A percentile compares a stretch with the other conserved stretches of the same genome.
Evolutionary conservation across 2,888 invertebrate species (phyloP).

Genomic region (Escarpia spicata): DNA sequence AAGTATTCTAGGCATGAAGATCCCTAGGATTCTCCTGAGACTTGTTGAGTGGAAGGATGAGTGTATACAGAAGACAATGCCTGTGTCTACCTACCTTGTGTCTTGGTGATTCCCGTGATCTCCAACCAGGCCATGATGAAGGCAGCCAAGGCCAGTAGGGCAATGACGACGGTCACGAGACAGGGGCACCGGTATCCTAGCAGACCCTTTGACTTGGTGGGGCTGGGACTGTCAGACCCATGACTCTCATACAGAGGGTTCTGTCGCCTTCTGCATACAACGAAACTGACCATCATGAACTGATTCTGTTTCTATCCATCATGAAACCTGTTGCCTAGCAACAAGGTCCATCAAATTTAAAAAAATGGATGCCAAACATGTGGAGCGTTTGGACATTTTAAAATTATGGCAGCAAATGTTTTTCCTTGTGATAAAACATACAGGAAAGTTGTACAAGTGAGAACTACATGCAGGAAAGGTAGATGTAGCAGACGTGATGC

Average conservation of each 20-base stretch:
- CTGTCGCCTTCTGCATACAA: neutral
- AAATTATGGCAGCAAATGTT: too few species aligned
- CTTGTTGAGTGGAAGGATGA: too few species aligned
- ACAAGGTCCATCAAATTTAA: neutral
- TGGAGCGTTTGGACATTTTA: too few species aligned
- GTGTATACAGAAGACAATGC: too few species aligned
- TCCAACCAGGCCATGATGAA: neutral
- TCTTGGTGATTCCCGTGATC: neutral
- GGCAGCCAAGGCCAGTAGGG: neutral
- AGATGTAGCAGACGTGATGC: too few species aligned
- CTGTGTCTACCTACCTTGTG: neutral
- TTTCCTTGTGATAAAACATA: too few species aligned
- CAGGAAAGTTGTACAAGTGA: too few species aligned
- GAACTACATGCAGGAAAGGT: too few species aligned
- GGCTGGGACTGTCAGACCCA: neutral
- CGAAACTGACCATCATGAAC: neutral
- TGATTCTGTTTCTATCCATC: neutral
- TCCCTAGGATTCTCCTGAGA: too few species aligned
- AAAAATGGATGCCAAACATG: too few species aligned
- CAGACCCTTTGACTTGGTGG: neutral
- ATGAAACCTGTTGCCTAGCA: too few species aligned
- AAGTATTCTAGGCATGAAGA: too few species aligned
- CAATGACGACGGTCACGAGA: neutral
- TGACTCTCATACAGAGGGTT: conserved; percentile 1
- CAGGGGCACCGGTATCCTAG: neutral